Percentiles rank a stretch among this genome's conserved stretches.
phyloP scores from a whole-genome alignment of 1,140 invertebrate species.

The Antheraea pernyi region DNA sequence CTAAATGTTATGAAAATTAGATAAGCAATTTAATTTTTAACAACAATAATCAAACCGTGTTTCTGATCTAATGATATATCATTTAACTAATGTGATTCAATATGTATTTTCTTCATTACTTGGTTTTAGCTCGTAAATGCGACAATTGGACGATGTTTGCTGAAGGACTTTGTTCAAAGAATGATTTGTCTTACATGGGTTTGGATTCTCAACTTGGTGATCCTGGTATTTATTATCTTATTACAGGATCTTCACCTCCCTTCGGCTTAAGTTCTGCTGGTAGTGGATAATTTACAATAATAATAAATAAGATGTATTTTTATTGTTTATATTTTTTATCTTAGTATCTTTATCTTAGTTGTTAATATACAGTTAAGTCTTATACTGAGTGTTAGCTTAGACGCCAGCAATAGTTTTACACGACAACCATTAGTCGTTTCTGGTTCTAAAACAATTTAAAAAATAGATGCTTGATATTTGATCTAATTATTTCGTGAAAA shows the following conservation, averaged over 20 bases:
- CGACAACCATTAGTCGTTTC: no score
- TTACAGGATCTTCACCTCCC: conserved; percentile 39
- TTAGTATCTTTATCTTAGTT: no score
- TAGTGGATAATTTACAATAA: conserved; percentile 30
- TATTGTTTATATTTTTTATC: no score
- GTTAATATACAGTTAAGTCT: no score
- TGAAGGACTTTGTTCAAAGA: conserved; percentile 41
- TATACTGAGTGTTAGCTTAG: no score
- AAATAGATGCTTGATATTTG: no score
- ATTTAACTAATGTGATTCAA: not conserved
- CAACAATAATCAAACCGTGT: not conserved
- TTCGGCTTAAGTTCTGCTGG: conserved; percentile 46
- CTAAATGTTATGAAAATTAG: not conserved
- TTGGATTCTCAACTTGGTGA: conserved; percentile 28
- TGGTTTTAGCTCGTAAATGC: conserved; percentile 55
- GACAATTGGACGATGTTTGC: conserved; percentile 51
- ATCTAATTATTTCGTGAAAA: no score
- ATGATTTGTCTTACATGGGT: conserved; percentile 47
- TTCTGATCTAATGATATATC: not conserved
- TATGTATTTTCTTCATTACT: not conserved
- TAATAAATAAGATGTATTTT: not conserved
- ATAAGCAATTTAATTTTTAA: not conserved
- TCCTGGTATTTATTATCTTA: conserved; percentile 47
- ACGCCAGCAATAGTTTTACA: no score
- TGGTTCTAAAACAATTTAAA: no score